Conservation (phyloP, 2,113 vertebrate species). For the Copsychus sechellarum region DNA sequence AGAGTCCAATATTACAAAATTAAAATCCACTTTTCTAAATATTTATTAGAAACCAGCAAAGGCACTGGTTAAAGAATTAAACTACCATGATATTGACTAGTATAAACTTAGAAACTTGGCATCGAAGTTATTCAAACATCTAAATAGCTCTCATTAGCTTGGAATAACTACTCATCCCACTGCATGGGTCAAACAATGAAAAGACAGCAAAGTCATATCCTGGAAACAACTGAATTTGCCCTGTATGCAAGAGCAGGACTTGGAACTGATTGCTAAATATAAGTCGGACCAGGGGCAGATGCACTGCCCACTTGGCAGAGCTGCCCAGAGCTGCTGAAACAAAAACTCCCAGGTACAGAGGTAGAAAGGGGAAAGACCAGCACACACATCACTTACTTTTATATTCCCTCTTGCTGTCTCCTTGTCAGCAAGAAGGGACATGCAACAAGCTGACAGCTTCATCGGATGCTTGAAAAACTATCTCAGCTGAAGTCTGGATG, state of each 20-base stretch:
- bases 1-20: not conserved
- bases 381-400: rapidly evolving
- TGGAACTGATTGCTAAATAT: not conserved
- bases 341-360: not conserved
- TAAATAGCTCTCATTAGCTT: not conserved
- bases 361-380: not conserved
- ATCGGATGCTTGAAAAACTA: not conserved
- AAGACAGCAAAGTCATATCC: not conserved
- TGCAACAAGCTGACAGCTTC: not conserved
- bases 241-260: not conserved
- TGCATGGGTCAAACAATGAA: not conserved
- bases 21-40: not conserved
- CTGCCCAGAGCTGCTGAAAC: not conserved
- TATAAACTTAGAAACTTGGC: not conserved
- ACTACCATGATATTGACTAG: not conserved
- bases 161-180: not conserved
- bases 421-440: not conserved
- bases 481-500: not conserved
- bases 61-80: not conserved
- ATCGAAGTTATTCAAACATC: not conserved
- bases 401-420: not conserved
- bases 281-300: not conserved
- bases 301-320: rapidly evolving
- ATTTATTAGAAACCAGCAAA: not conserved
- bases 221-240: not conserved